Evolutionary conservation across 2,888 invertebrate species (phyloP).

Genomic region (Nasonia oneida): DNA sequence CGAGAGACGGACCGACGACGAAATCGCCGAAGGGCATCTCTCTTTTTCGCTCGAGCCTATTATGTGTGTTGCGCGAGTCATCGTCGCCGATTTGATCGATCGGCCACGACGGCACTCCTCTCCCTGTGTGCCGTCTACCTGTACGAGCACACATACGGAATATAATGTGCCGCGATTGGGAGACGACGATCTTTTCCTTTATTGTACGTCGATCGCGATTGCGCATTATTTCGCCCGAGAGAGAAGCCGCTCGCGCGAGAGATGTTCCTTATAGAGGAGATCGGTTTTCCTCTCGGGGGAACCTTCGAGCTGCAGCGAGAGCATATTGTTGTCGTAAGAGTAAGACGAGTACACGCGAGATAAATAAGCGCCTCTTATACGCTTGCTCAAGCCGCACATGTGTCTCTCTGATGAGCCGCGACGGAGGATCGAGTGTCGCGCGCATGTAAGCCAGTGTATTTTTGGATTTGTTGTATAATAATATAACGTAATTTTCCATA

Average conservation of each 20-base stretch:
- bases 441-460: not conserved
- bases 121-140: not conserved
- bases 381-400: not conserved
- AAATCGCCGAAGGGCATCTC: slow-evolving; percentile 44
- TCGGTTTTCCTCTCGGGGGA: slow-evolving; percentile 21
- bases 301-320: not conserved
- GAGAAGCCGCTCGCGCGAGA: not conserved
- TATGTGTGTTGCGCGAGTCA: not conserved
- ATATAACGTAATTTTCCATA: too few species aligned
- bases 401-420: not conserved
- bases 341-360: not conserved
- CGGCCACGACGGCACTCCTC: slow-evolving; percentile 11
- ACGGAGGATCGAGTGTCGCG: not conserved
- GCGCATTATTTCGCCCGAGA: not conserved
- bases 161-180: not conserved
- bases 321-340: slow-evolving; percentile 29
- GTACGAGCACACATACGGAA: not conserved
- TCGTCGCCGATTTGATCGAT: slow-evolving; percentile 25
- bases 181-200: not conserved
- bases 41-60: slow-evolving; percentile 13
- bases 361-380: not conserved
- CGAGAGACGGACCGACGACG: not conserved
- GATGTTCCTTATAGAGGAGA: slow-evolving; percentile 8
- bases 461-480: not conserved
- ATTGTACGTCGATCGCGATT: slow-evolving; percentile 10